These are phyloP conservation scores for Galeopsomyia nigrocyanea DNA, from an alignment of 2,888 invertebrate species.

Conservation along the genomic window DNA sequence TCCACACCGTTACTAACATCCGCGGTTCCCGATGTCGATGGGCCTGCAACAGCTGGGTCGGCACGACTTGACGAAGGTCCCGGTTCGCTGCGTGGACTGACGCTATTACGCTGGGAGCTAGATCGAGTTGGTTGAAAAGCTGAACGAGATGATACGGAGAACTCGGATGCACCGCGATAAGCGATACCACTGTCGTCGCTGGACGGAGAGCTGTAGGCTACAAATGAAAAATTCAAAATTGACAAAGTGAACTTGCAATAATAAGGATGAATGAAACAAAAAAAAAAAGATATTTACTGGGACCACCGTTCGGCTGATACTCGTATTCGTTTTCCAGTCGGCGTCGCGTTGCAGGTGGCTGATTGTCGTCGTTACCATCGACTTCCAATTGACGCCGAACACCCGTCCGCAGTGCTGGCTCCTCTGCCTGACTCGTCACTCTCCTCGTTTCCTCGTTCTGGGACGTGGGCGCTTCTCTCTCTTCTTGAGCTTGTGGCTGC, in stretches of 20 bases:
- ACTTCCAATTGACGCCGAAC: conserved; percentile 38
- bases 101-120: conserved; percentile 31
- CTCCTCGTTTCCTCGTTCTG: conserved; percentile 7
- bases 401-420: conserved; percentile 4
- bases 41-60: neutral
- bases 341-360: conserved; percentile 49
- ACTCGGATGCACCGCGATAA: conserved; percentile 52
- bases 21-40: neutral
- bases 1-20: conserved; percentile 1
- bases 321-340: conserved; percentile 41
- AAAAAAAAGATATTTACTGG: conserved; percentile 21
- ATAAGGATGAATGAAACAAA: neutral
- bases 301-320: conserved; percentile 19
- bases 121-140: conserved; percentile 64
- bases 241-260: neutral
- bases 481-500: neutral
- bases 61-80: conserved; percentile 13
- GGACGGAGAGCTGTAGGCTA: conserved; percentile 56
- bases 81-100: conserved; percentile 12
- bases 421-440: too few relatives aligned
- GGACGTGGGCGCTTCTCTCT: neutral
- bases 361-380: conserved; percentile 49
- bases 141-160: conserved; percentile 61
- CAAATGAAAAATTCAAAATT: neutral
- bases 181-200: conserved; percentile 55